A percentile compares a stretch with the other conserved stretches of the same genome.
Conservation (phyloP, 2,113 vertebrate genomes). For the Hiodon alosoides region DNA sequence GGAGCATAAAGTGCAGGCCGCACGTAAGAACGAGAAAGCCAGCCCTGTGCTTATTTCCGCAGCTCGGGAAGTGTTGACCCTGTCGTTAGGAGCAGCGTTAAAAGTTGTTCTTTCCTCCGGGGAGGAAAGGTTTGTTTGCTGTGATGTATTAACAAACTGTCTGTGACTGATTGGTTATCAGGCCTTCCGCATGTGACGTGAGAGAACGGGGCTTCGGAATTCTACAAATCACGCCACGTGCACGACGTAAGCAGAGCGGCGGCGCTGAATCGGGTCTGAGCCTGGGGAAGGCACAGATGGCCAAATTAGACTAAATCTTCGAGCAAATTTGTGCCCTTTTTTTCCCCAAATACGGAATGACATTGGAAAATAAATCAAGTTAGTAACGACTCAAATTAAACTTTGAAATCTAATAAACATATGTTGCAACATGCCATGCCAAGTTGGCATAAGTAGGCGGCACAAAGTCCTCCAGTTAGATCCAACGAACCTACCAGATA, state of each 20-base stretch:
- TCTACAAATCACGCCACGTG: not conserved
- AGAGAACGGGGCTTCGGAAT: not conserved
- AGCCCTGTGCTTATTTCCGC: not conserved
- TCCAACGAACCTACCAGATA: not conserved
- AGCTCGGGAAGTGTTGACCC: not conserved
- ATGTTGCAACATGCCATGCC: not conserved
- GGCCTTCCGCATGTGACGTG: not conserved
- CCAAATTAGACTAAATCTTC: not conserved
- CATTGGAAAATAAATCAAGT: constrained; percentile 11
- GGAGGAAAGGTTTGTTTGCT: not conserved
- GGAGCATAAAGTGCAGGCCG: too few relatives aligned
- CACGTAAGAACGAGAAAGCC: not conserved
- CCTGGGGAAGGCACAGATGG: not conserved
- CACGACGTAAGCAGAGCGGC: not conserved
- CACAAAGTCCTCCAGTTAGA: not conserved
- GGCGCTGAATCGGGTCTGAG: not conserved
- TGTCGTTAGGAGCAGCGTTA: not conserved
- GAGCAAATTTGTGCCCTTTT: constrained; percentile 8
- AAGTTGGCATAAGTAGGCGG: not conserved
- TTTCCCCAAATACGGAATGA: not conserved
- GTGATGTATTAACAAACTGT: not conserved
- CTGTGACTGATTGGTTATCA: not conserved
- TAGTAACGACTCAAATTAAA: constrained; percentile 17
- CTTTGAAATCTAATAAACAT: constrained; percentile 14
- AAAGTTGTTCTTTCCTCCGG: not conserved